A percentile compares a stretch with the other conserved stretches of the same genome.
Evolutionary conservation across 2,797 vertebrate species (phyloP).

Genomic region (Chaetodon trifasciatus): DNA sequence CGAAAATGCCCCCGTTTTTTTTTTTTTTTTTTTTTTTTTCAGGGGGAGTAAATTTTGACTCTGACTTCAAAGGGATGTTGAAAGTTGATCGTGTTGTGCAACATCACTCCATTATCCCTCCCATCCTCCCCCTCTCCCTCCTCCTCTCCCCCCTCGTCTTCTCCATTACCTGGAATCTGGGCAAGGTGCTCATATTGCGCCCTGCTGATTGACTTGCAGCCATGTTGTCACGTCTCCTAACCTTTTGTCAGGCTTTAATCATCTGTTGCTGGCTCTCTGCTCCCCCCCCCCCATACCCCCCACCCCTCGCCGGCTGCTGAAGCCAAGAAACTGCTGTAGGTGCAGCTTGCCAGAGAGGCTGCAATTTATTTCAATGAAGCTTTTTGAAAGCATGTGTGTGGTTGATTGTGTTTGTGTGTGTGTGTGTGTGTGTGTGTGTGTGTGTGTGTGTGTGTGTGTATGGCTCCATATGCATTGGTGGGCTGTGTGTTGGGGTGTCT

Average conservation of each 20-base stretch:
- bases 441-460: slow-evolving; percentile 17
- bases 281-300: neutral
- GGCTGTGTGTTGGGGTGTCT: slow-evolving; percentile 53
- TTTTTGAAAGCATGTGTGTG: slow-evolving; percentile 58
- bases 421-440: slow-evolving; percentile 32
- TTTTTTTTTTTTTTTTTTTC: slow-evolving; percentile 10
- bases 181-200: slow-evolving; percentile 77
- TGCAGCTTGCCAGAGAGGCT: slow-evolving; percentile 72
- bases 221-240: slow-evolving; percentile 76
- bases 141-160: slow-evolving; percentile 5
- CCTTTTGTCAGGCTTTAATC: slow-evolving; percentile 81
- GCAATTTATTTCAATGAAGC: slow-evolving; percentile 82
- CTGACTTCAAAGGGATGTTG: slow-evolving; percentile 70
- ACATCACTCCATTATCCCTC: slow-evolving; percentile 57
- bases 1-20: slow-evolving; percentile 21
- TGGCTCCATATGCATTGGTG: slow-evolving; percentile 43
- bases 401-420: slow-evolving; percentile 21
- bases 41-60: slow-evolving; percentile 41
- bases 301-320: slow-evolving; percentile 10
- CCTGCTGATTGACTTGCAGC: slow-evolving; percentile 83
- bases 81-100: slow-evolving; percentile 74
- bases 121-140: neutral
- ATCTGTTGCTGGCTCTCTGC: slow-evolving; percentile 63
- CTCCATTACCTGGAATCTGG: slow-evolving; percentile 75
- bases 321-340: slow-evolving; percentile 71